Percentiles rank a stretch among this genome's conserved stretches.
Evolutionary conservation across 1,140 invertebrate species (phyloP).

Genomic region (Ceratosolen fusciceps): DNA sequence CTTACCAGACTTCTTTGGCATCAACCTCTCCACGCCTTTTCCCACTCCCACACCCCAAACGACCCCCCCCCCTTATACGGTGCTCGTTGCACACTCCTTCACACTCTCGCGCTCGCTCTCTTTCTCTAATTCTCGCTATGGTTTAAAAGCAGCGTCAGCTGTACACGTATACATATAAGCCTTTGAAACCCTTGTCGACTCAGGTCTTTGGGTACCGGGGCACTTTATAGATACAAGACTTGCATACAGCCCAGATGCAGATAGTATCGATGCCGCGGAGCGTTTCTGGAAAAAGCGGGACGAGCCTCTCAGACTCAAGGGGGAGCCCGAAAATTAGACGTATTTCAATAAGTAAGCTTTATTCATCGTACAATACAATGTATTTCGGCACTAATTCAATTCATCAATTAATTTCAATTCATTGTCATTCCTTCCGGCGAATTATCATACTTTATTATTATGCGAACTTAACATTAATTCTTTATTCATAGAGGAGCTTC

Average conservation of each 20-base stretch:
- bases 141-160: slow-evolving; percentile 43
- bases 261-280: slow-evolving; percentile 22
- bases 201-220: not conserved
- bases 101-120: not conserved
- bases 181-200: not conserved
- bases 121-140: not conserved
- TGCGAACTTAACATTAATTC: not conserved
- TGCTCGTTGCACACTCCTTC: not conserved
- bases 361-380: too few relatives aligned
- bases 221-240: slow-evolving; percentile 19
- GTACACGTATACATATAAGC: not conserved
- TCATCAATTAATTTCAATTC: not conserved
- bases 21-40: not conserved
- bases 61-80: not conserved
- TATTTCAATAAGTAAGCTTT: not conserved
- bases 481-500: too few relatives aligned
- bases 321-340: not conserved
- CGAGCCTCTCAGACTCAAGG: not conserved
- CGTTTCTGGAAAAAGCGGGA: not conserved
- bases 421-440: not conserved
- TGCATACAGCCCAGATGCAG: not conserved
- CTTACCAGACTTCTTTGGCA: not conserved
- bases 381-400: too few relatives aligned
- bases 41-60: not conserved
- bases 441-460: not conserved